Evolutionary conservation across 2,113 vertebrate species (phyloP), one percentile per base, ranked within the genome.

Genomic region (Phaethon lepturus): DNA sequence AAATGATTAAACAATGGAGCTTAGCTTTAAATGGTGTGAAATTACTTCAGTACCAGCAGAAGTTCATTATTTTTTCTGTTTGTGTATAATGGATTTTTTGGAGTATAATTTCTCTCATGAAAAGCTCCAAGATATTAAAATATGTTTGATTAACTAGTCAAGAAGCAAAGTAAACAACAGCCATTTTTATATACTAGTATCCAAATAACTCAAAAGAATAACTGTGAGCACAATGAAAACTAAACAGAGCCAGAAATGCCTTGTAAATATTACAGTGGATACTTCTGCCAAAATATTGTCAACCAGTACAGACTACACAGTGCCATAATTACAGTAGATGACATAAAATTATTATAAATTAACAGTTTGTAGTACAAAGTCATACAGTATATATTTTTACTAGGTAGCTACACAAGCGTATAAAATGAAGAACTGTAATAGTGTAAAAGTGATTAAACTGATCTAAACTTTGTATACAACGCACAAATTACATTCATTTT

Each of bases 301-400:
- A 96, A 79, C 63, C 60, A 73, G 73, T 93, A 68, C 79, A 95
- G 92, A 95, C 95, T 97, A 68, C 63, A 86, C 42, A 89, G 55
- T 58, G 83, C 55, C 74, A 86, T 97, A 96, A 97, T 95, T 96
- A 97, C 97, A 87, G 93, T 60, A 94, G 83, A 47, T 82, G 83
- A 96, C 88, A 95, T 79, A 93, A 97, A 97, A 96, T 92, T 80
- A 96, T 97, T 97, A 96, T 94, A 97, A 97, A 98, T 97, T 96
- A 98, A 97, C 85, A 79, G 77, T 96, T 97, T 97, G 38, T 85
- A 76, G 47, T 87, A 96, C 49, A 94, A 95, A 96, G 58, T 93
- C 69, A 68, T 97, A 95, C 76, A 77, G 91, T 93, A 96, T 71
- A 94, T 93, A 95, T 96, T 96, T 96, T 96, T 94, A 95, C 77